Base-by-base conservation (phyloP, 2,888 invertebrate species). In the Eucera pruinosa region DNA sequence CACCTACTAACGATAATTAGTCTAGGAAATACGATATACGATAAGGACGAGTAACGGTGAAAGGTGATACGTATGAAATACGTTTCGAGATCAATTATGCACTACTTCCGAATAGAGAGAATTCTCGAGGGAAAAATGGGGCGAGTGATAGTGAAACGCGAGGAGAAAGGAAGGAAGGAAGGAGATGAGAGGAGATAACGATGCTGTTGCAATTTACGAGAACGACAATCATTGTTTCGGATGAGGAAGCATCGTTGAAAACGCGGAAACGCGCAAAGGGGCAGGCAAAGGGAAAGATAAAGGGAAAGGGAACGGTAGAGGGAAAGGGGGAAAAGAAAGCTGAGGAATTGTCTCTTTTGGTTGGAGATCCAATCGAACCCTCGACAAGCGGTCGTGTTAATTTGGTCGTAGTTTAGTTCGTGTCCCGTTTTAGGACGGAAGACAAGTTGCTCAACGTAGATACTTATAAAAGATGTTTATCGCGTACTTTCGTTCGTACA, bases 371-470 rank as follows among this genome's bases (percentile, higher is more conserved):
- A 67, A 62, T 61, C 30, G 67, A 66, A 57, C 55, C 30, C n/a
- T 60, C 79, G 71, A 67, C n/a, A n/a, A n/a, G n/a, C n/a, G n/a
- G n/a, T n/a, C n/a, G n/a, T n/a, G n/a, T n/a, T n/a, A n/a, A n/a
- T n/a, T n/a, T n/a, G n/a, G n/a, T 80, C 76, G 77, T 64, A 71
- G 57, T 77, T 86, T 76, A 72, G 64, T 87, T 83, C 30, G 57
- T 57, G 65, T 74, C 68, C 66, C 70, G 69, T 81, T 79, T 61
- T 58, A 83, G 67, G 68, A 79, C 68, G 77, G 79, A 77, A 72
- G 78, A 71, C 81, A 82, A 86, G 80, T 90, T 89, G 88, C 89
- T 90, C 89, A 87, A 87, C 84, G 79, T 89, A 90, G 89, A 82
- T 86, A 88, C 85, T 70, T 85, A 79, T 78, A 58, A 62, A 43